phyloP scores from a whole-genome alignment of 2,113 vertebrate species.

The Periophthalmus modestus region DNA sequence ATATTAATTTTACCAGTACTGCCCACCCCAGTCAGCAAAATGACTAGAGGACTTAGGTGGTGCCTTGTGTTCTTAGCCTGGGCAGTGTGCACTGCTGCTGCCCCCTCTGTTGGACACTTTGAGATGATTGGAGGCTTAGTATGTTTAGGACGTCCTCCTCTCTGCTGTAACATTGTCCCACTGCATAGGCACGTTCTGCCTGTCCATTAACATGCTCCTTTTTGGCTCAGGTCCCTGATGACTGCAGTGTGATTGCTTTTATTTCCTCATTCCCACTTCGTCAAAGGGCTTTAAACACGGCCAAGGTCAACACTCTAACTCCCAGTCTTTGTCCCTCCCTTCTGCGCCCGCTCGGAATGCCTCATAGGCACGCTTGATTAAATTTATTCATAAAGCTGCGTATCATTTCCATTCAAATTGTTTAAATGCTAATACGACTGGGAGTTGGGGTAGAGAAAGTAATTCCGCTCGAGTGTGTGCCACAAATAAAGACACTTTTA shows the following conservation, averaged over 20 bases:
- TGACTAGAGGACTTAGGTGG: too few species aligned
- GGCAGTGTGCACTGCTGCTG: neutral
- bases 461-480: slow-evolving; percentile 20
- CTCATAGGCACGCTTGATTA: slow-evolving; percentile 60
- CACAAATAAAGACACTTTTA: slow-evolving; percentile 24
- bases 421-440: slow-evolving; percentile 70
- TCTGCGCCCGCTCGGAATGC: slow-evolving; percentile 34
- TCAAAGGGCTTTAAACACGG: slow-evolving; percentile 39
- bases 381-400: slow-evolving; percentile 47
- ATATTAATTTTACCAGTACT: too few species aligned
- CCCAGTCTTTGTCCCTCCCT: slow-evolving; percentile 20
- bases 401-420: slow-evolving; percentile 72
- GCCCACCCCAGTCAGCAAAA: too few species aligned
- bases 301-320: slow-evolving; percentile 61
- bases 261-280: slow-evolving; percentile 34
- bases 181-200: neutral
- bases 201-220: slow-evolving; percentile 43
- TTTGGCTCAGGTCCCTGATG: slow-evolving; percentile 47
- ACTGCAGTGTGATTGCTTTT: slow-evolving; percentile 47
- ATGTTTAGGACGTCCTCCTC: neutral
- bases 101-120: neutral
- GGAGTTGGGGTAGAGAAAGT: slow-evolving; percentile 27
- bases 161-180: neutral
- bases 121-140: neutral
- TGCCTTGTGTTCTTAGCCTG: too few species aligned